Conservation (phyloP, 2,888 invertebrate species). For the Cephus pulcher region DNA sequence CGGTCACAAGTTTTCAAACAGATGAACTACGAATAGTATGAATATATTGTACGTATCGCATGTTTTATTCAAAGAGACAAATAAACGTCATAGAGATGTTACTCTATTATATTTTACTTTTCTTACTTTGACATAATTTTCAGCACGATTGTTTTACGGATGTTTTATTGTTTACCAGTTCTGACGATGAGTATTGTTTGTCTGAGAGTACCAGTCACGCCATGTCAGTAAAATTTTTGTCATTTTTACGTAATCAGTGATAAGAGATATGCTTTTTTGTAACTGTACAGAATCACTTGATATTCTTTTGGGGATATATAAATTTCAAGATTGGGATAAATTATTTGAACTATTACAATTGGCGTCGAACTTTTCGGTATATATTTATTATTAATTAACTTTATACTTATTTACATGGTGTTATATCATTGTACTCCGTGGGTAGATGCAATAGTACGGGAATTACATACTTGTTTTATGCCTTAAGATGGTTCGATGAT, state of each 20-base stretch:
- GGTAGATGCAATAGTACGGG: slow-evolving; percentile 2
- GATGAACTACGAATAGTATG: not conserved
- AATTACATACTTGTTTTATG: not conserved
- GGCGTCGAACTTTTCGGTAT: not conserved
- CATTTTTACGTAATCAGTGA: not conserved
- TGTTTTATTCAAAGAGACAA: not conserved
- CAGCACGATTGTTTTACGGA: not conserved
- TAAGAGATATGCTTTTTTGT: not conserved
- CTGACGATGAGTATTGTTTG: not conserved
- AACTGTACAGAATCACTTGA: not conserved
- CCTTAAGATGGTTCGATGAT: not conserved
- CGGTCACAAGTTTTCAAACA: not conserved
- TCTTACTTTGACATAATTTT: not conserved
- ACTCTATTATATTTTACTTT: not conserved
- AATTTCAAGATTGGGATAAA: not conserved
- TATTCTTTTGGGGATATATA: not conserved
- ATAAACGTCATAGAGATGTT: not conserved
- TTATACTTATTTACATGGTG: slow-evolving; percentile 21
- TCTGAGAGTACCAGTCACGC: not conserved
- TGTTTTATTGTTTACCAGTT: not conserved
- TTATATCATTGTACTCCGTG: slow-evolving; percentile 17
- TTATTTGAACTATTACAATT: not conserved
- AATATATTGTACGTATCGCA: not conserved
- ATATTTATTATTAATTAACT: slow-evolving; percentile 19
- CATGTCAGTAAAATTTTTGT: not conserved